Conservation (phyloP, 2,888 invertebrate genomes). For the Aphodius sticticus region DNA sequence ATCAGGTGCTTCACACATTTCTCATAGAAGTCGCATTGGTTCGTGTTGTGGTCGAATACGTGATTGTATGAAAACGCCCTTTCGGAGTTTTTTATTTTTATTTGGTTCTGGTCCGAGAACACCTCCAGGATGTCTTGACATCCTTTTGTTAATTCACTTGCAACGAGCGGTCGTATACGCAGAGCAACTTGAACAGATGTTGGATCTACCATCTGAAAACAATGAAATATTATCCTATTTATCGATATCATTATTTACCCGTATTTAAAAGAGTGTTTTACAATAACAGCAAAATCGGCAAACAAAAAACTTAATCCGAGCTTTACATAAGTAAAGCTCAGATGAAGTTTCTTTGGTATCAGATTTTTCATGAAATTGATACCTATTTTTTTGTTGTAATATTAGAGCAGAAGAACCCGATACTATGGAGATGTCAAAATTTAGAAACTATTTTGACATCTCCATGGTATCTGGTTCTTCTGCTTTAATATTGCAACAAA, state of each 20-base stretch:
- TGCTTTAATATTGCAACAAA: too few species aligned
- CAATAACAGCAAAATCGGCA: too few species aligned
- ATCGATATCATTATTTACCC: too few species aligned
- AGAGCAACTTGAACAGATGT: conserved; percentile 78
- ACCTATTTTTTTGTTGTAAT: too few species aligned
- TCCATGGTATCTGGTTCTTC: too few species aligned
- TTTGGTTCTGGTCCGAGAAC: conserved; percentile 71
- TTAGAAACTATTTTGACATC: too few species aligned
- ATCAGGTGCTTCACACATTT: conserved; percentile 76
- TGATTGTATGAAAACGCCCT: conserved; percentile 85
- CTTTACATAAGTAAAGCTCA: too few species aligned
- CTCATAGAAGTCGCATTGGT: conserved; percentile 78
- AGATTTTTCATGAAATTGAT: too few species aligned
- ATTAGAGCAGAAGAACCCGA: too few species aligned
- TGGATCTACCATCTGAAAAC: conserved; percentile 51
- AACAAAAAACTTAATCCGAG: too few species aligned
- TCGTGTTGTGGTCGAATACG: conserved; percentile 76
- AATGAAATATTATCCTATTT: neutral
- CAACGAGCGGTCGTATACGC: conserved; percentile 81
- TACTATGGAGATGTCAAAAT: too few species aligned
- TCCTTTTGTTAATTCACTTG: conserved; percentile 75
- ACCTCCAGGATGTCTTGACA: conserved; percentile 78
- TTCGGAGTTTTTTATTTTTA: conserved; percentile 71
- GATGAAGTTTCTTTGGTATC: too few species aligned
- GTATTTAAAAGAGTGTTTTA: neutral